Percentiles rank a stretch among this genome's conserved stretches.
These are phyloP conservation scores for Craniophora ligustri DNA, from an alignment of 2,888 invertebrate species.

Conservation along the genomic window DNA sequence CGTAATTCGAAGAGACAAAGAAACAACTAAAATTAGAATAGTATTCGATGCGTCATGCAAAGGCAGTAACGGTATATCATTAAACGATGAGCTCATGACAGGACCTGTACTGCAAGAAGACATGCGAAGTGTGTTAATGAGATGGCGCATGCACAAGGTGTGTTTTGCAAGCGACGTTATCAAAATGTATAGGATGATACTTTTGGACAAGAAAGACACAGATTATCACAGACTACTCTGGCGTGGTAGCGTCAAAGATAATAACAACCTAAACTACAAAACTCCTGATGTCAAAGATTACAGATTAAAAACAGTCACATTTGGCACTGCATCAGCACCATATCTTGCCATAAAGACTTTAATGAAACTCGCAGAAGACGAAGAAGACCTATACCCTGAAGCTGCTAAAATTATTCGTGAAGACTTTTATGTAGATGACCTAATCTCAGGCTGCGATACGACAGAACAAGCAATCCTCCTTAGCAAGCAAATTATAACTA, in stretches of 20 bases:
- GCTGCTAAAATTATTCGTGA: constrained; percentile 3
- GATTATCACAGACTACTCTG: constrained; percentile 19
- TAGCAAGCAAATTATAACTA: constrained; percentile 1
- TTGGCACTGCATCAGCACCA: constrained; percentile 36
- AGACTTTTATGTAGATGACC: constrained; percentile 9
- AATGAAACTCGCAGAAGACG: constrained; percentile 32
- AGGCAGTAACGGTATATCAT: constrained; percentile 8
- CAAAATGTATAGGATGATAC: constrained; percentile 56
- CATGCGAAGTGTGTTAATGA: constrained; percentile 5
- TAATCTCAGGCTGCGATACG: constrained; percentile 8
- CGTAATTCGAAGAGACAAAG: constrained; percentile 7
- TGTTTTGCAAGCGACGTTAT: constrained; percentile 9
- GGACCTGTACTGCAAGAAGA: constrained; percentile 15
- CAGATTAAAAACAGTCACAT: constrained; percentile 24
- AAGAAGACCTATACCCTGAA: constrained; percentile 14
- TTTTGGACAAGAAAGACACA: constrained; percentile 18
- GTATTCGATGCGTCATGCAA: too few relatives aligned
- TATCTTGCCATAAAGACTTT: constrained; percentile 34
- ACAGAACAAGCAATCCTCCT: constrained; percentile 7
- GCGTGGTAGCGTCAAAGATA: neutral
- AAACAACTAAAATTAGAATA: constrained; percentile 14
- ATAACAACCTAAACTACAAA: neutral
- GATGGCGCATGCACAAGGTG: constrained; percentile 6
- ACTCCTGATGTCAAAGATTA: constrained; percentile 15
- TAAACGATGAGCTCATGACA: constrained; percentile 11